These are phyloP conservation scores for Cygnus buccinator DNA, from an alignment of 2,113 vertebrate species.

Conservation along the genomic window DNA sequence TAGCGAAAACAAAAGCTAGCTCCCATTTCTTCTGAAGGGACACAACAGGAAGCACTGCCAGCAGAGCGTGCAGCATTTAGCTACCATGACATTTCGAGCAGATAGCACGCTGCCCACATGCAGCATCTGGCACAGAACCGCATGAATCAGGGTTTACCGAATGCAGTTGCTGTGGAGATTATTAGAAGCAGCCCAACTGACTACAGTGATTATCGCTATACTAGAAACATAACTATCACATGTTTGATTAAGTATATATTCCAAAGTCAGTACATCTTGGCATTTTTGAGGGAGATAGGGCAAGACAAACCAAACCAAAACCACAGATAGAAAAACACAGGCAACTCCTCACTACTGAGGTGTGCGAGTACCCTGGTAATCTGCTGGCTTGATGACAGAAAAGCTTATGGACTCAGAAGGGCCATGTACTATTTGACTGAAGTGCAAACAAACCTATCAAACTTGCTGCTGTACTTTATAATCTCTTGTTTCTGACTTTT, in stretches of 20 bases:
- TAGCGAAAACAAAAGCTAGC: background rate
- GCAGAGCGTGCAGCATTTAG: background rate
- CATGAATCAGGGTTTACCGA: slow-evolving; percentile 10
- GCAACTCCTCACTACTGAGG: background rate
- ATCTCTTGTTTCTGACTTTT: background rate
- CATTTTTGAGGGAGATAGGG: background rate
- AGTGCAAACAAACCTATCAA: background rate
- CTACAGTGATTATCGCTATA: background rate
- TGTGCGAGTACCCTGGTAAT: background rate
- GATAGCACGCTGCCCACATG: background rate
- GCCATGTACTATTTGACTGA: background rate
- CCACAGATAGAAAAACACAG: background rate
- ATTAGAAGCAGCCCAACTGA: background rate
- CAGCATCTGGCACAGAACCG: background rate
- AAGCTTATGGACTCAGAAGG: background rate
- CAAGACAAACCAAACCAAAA: background rate
- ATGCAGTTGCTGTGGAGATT: background rate
- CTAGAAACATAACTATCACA: background rate
- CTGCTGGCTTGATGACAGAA: background rate
- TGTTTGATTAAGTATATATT: background rate
- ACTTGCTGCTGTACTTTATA: background rate
- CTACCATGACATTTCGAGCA: slow-evolving; percentile 3
- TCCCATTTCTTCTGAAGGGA: background rate
- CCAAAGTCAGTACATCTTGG: background rate
- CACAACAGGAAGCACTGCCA: background rate